Evolutionary conservation across 1,140 invertebrate species (phyloP).

Genomic region (Akabosia matsudoensis): DNA sequence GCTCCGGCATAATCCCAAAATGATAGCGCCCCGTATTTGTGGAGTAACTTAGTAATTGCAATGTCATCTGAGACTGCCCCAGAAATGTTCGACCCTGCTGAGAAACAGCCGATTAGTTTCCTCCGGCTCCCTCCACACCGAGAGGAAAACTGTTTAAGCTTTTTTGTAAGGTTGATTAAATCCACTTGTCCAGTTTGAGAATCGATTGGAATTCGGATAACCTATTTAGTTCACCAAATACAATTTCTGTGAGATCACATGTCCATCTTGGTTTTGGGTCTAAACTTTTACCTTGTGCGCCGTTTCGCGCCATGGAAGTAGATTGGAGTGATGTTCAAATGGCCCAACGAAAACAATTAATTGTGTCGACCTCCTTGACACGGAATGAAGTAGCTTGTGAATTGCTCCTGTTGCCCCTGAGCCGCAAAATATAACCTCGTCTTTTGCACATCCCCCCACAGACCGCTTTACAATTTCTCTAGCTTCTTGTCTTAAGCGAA

Average conservation of each 20-base stretch:
- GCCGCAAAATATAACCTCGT: slow-evolving; percentile 58
- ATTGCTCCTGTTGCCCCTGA: slow-evolving; percentile 57
- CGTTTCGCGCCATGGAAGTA: slow-evolving; percentile 58
- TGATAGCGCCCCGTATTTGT: slow-evolving; percentile 54
- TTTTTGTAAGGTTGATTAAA: slow-evolving; percentile 19
- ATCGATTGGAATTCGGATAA: slow-evolving; percentile 34
- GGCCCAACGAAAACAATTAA: slow-evolving; percentile 55
- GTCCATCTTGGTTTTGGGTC: too few relatives aligned
- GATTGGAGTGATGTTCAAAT: slow-evolving; percentile 60
- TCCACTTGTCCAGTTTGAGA: slow-evolving; percentile 21
- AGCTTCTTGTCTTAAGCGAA: slow-evolving; percentile 48
- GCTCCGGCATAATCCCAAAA: slow-evolving; percentile 60
- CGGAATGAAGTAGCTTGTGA: slow-evolving; percentile 53
- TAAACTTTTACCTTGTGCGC: slow-evolving; percentile 51
- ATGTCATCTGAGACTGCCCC: slow-evolving; percentile 56
- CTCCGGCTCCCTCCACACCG: slow-evolving; percentile 48
- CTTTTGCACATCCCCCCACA: slow-evolving; percentile 56
- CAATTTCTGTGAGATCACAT: too few relatives aligned
- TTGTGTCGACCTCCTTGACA: slow-evolving; percentile 44
- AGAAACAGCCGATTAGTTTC: slow-evolving; percentile 55
- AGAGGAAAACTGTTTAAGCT: slow-evolving; percentile 32
- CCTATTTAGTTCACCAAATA: too few relatives aligned
- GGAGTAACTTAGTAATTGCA: slow-evolving; percentile 54
- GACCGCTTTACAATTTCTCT: slow-evolving; percentile 56
- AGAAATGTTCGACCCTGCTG: slow-evolving; percentile 60